These are phyloP conservation scores for Eupsittula cactorum DNA, from an alignment of 2,113 vertebrate genomes.

Conservation along the genomic window DNA sequence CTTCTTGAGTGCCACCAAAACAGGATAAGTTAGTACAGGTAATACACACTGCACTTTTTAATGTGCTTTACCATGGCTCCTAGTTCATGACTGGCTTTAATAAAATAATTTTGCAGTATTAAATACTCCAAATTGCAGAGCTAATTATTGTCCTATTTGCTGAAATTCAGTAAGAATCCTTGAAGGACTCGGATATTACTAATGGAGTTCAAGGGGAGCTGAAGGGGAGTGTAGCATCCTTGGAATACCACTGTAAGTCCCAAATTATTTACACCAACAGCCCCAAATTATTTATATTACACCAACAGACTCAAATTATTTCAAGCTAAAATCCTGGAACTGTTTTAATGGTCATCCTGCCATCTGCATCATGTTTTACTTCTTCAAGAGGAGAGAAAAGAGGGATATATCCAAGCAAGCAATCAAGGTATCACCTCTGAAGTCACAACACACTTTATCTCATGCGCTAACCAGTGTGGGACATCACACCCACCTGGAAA, in stretches of 20 bases:
- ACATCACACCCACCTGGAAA: not conserved
- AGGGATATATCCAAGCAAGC: not conserved
- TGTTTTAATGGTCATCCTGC: not conserved
- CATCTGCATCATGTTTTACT: not conserved
- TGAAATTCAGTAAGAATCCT: conserved; percentile 43
- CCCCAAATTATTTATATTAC: not conserved
- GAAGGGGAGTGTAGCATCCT: not conserved
- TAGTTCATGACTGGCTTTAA: not conserved
- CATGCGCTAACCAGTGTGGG: not conserved
- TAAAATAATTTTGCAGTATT: conserved; percentile 18
- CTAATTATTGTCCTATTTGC: conserved; percentile 20
- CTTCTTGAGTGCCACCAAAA: not conserved
- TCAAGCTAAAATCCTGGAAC: not conserved
- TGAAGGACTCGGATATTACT: conserved; percentile 11
- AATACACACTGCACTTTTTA: not conserved
- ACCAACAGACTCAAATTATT: not conserved
- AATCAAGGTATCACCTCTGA: not conserved
- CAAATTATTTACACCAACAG: not conserved
- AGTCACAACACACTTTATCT: not conserved
- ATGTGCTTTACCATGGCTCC: not conserved
- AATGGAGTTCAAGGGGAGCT: not conserved
- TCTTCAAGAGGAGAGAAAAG: not conserved
- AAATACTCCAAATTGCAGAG: conserved; percentile 29
- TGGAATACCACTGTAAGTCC: not conserved
- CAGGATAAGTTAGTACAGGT: not conserved